Evolutionary conservation across 2,113 vertebrate species (phyloP).

Genomic region (Ciconia stormi): DNA sequence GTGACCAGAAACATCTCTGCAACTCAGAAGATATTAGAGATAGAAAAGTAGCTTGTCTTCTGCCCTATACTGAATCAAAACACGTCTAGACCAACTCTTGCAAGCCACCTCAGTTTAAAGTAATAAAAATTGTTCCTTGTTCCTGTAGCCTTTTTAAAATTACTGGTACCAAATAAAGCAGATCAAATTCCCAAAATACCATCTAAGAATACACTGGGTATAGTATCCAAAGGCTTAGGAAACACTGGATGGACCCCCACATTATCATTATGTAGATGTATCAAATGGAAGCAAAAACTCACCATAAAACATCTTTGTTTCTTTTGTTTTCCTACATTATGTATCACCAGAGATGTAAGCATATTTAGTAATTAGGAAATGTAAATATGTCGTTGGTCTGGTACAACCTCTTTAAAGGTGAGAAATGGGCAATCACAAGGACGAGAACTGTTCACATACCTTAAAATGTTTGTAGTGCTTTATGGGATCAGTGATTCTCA

Average conservation of each 20-base stretch:
- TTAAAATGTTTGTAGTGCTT: background rate
- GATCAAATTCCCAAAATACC: background rate
- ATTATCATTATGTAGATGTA: background rate
- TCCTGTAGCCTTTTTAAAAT: background rate
- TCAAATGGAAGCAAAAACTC: background rate
- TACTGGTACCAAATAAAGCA: background rate
- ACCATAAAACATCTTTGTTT: background rate
- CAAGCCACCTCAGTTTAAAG: background rate
- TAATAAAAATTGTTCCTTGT: background rate
- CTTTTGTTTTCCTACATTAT: background rate
- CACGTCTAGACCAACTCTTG: background rate
- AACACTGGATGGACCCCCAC: background rate
- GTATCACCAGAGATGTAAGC: background rate
- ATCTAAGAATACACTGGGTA: background rate
- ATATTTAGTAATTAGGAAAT: background rate
- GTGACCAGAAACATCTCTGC: background rate
- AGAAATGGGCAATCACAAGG: background rate
- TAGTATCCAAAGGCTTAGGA: background rate
- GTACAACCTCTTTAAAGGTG: background rate
- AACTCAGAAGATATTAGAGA: background rate
- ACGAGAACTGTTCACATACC: background rate
- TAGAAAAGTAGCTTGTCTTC: background rate
- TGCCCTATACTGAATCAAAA: background rate
- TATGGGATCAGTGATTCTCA: background rate
- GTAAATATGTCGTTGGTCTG: background rate